phyloP scores from a whole-genome alignment of 1,140 invertebrate species.

The Drosophila hydei region DNA sequence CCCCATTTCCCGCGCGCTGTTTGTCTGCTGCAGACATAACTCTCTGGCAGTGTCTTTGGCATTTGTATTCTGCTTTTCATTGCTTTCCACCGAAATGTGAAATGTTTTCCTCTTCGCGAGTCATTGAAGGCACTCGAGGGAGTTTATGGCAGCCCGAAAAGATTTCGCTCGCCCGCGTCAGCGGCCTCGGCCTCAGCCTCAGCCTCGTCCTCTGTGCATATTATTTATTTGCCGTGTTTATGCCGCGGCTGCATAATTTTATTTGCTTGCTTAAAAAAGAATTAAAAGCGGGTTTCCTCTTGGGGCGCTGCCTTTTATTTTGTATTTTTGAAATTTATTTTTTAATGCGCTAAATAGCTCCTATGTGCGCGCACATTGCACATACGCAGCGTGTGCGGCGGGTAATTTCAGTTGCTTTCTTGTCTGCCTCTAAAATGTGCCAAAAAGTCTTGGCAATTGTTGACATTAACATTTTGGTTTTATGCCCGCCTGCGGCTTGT shows the following conservation, averaged over 20 bases:
- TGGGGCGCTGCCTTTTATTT: slow-evolving; percentile 24
- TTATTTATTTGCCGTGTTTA: slow-evolving; percentile 76
- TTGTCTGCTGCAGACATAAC: slow-evolving; percentile 57
- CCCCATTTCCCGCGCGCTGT: neutral
- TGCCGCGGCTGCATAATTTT: slow-evolving; percentile 73
- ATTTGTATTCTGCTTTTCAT: slow-evolving; percentile 44
- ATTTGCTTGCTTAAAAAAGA: slow-evolving; percentile 82
- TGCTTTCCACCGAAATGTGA: slow-evolving; percentile 59
- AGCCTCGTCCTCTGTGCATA: slow-evolving; percentile 31
- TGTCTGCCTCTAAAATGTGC: neutral
- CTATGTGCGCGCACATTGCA: slow-evolving; percentile 56
- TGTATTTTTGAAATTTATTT: slow-evolving; percentile 22
- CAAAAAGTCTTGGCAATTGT: slow-evolving; percentile 56
- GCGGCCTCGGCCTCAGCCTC: no score
- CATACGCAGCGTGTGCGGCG: slow-evolving; percentile 38
- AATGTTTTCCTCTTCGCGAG: slow-evolving; percentile 52
- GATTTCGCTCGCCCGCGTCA: neutral
- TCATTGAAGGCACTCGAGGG: slow-evolving; percentile 70
- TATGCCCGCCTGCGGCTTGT: slow-evolving; percentile 41
- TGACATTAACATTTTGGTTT: slow-evolving; percentile 70
- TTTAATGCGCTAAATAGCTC: slow-evolving; percentile 69
- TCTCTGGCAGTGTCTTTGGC: slow-evolving; percentile 55
- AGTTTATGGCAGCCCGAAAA: slow-evolving; percentile 9
- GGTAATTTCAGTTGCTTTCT: neutral
- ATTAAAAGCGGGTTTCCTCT: slow-evolving; percentile 70